phyloP scores from a whole-genome alignment of 2,797 vertebrate species.

The Typhlichthys eigenmanni region DNA sequence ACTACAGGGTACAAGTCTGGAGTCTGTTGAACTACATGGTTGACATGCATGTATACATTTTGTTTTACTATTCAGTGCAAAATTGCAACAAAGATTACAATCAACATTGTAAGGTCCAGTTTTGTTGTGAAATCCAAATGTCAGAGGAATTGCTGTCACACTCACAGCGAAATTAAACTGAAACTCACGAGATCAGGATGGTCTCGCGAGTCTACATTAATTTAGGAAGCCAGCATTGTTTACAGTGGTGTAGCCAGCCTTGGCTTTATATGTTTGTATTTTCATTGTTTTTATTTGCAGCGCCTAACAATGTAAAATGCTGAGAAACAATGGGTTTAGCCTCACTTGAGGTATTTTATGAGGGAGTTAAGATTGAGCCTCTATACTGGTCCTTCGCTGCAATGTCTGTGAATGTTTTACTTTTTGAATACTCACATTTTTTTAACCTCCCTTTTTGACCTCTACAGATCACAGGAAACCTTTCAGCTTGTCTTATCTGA shows the following conservation, averaged over 20 bases:
- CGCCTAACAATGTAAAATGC: constrained; percentile 13
- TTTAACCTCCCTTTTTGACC: constrained; percentile 32
- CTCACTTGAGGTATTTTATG: not conserved
- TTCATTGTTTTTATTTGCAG: not conserved
- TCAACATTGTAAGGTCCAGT: too few relatives aligned
- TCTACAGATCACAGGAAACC: constrained; percentile 1
- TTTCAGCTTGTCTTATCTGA: constrained; percentile 1
- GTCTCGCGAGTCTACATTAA: too few relatives aligned
- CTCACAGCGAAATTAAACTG: too few relatives aligned
- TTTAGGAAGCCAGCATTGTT: constrained; percentile 21
- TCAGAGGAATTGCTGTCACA: too few relatives aligned
- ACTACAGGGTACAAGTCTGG: not conserved
- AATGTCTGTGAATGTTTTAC: too few relatives aligned
- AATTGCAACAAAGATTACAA: not conserved
- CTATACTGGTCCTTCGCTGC: not conserved
- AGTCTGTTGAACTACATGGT: constrained; percentile 1
- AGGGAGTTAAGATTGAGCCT: not conserved
- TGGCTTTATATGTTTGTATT: constrained; percentile 11
- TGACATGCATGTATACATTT: not conserved
- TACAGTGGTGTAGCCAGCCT: constrained; percentile 22
- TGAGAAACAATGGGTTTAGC: constrained; percentile 5
- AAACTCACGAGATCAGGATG: too few relatives aligned
- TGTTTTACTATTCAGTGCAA: constrained; percentile 5
- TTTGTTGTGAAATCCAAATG: too few relatives aligned
- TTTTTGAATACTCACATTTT: not conserved